These are phyloP conservation scores for Arremon brunneinucha DNA, from an alignment of 2,797 vertebrate genomes.

Conservation along the genomic window DNA sequence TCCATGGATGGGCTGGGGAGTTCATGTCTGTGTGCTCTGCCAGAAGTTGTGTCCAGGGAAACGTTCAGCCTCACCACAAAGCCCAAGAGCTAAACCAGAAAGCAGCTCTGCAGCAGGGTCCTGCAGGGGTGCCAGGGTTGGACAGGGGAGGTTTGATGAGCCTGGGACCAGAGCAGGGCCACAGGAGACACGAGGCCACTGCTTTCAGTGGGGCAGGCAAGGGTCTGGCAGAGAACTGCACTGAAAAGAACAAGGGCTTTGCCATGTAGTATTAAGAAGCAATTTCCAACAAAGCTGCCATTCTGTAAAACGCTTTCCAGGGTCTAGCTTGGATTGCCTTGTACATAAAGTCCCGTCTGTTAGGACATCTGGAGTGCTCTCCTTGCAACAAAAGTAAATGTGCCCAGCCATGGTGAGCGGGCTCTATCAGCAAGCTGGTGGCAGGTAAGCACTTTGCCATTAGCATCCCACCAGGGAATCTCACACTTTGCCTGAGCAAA, in stretches of 20 bases:
- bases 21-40: not conserved
- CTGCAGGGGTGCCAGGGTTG: not conserved
- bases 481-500: not conserved
- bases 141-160: not conserved
- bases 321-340: not conserved
- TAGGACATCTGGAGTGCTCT: not conserved
- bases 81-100: not conserved
- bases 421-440: not conserved
- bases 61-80: not conserved
- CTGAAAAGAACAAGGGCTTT: not conserved
- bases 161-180: not conserved
- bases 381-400: not conserved
- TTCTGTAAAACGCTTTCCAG: not conserved
- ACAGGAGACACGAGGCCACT: fast-evolving
- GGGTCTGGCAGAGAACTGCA: not conserved
- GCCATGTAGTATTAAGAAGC: not conserved
- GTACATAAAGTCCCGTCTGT: not conserved
- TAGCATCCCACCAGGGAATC: not conserved
- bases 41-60: not conserved
- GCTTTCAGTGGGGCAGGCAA: fast-evolving
- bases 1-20: fast-evolving
- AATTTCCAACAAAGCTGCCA: not conserved
- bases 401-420: not conserved
- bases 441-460: not conserved
- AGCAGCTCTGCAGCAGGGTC: fast-evolving